Base-by-base conservation (phyloP, 2,888 invertebrate genomes). In the Eupithecia dodoneata region DNA sequence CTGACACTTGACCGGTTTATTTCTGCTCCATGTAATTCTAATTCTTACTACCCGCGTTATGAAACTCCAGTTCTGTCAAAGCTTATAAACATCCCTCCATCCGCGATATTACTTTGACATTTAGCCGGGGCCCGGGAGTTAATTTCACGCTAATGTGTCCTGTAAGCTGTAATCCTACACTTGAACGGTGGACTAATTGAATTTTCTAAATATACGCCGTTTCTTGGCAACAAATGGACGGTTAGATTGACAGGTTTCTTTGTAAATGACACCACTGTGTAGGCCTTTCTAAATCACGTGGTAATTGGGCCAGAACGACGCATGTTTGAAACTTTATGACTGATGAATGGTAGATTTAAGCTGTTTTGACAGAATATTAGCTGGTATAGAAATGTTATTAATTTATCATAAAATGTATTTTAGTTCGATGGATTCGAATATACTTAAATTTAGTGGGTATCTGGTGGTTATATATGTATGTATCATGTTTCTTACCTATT, bases 171-270 rank as follows among this genome's bases (percentile, higher is more conserved):
- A 83, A 83, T 79, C 75, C 78, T 75, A 82, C 79, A 81, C 83
- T 85, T 87, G 85, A 87, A 86, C 83, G 87, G 87, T 87, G 88
- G 88, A 89, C 90, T 91, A 91, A 92, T 92, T 90, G 90, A 91
- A 89, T 85, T 83, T 52, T 75, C 88, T 87, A 88, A 87, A 89
- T 88, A 91, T 92, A 92, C 66, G 72, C 79, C 66, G 75, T 78
- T 79, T 79, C 82, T 86, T 88, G 87, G 87, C 86, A 87, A 83
- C 86, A 80, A 79, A 79, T 72, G 83, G 83, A 80, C 77, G 77
- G 82, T 80, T 76, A 76, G 88, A 89, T 87, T 88, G 89, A 89
- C 88, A 85, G 84, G 79, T 85, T 84, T 84, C 88, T 87, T 88
- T 90, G 88, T 88, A 84, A 86, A 82, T 78, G 85, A 87, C 85